These are phyloP conservation scores for Platycheirus rosarum DNA, from an alignment of 2,888 invertebrate genomes.

Conservation along the genomic window DNA sequence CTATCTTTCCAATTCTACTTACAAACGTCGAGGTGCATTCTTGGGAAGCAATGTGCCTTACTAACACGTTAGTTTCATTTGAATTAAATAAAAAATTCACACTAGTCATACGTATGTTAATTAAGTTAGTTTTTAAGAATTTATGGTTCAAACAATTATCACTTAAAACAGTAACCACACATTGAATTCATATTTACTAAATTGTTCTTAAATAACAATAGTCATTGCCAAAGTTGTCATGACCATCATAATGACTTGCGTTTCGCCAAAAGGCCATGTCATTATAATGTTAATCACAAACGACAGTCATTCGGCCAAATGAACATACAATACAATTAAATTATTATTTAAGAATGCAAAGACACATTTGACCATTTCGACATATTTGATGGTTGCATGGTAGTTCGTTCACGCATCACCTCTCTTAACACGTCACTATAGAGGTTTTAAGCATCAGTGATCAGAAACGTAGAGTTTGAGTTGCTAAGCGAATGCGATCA, in stretches of 20 bases:
- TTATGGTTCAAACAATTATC: too few species aligned
- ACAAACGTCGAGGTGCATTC: too few species aligned
- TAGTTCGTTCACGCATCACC: conserved; percentile 26
- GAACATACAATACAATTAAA: conserved; percentile 37
- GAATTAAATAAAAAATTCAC: too few species aligned
- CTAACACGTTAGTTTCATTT: too few species aligned
- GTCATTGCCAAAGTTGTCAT: conserved; percentile 61
- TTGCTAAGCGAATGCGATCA: conserved; percentile 48
- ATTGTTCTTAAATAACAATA: conserved; percentile 16
- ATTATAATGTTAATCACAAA: conserved; percentile 70
- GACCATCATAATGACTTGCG: conserved; percentile 34
- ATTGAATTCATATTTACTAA: not conserved
- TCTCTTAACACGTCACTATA: conserved; percentile 42
- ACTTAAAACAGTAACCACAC: too few species aligned
- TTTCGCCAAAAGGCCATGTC: conserved; percentile 52
- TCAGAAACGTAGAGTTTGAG: conserved; percentile 19
- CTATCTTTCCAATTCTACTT: too few species aligned
- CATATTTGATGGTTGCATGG: conserved; percentile 54
- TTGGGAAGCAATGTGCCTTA: too few species aligned
- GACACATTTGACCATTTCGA: conserved; percentile 59
- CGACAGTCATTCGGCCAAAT: conserved; percentile 57
- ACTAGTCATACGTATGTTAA: too few species aligned
- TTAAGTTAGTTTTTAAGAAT: too few species aligned
- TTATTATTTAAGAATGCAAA: conserved; percentile 43
- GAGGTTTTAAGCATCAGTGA: conserved; percentile 42